A percentile compares a stretch with the other conserved stretches of the same genome.
These are phyloP conservation scores for Pollachius pollachius DNA, from an alignment of 2,113 vertebrate species.

Conservation along the genomic window DNA sequence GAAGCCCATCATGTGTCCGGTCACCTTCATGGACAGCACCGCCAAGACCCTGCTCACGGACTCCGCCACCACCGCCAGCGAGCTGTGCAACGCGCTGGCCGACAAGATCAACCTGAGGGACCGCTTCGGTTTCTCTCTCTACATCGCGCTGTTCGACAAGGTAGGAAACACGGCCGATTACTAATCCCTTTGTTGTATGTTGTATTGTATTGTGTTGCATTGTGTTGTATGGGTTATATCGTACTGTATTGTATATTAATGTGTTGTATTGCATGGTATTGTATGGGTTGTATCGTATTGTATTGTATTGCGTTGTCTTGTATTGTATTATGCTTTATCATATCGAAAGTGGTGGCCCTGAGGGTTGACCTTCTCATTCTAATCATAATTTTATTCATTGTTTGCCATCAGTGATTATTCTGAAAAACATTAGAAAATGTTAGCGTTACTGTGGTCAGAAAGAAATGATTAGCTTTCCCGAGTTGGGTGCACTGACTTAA, in stretches of 20 bases:
- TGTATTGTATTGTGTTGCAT: not conserved
- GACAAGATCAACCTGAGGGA: slow-evolving; percentile 93
- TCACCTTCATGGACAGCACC: slow-evolving; percentile 98
- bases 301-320: no score
- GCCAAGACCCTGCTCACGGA: slow-evolving; percentile 93
- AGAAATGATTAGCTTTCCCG: no score
- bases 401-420: no score
- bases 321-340: no score
- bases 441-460: no score
- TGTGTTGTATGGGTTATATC: not conserved
- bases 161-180: slow-evolving; percentile 51
- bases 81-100: slow-evolving; percentile 88
- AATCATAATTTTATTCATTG: no score
- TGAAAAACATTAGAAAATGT: no score
- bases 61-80: slow-evolving; percentile 91
- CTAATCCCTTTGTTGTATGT: not conserved
- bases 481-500: no score
- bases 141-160: slow-evolving; percentile 98
- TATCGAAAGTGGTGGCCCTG: no score
- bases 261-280: not conserved
- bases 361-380: no score
- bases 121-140: slow-evolving; percentile 94
- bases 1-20: slow-evolving; percentile 95
- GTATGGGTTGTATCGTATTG: not conserved
- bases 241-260: not conserved